phyloP scores from a whole-genome alignment of 2,888 invertebrate species.

The Protodeltote pygarga region DNA sequence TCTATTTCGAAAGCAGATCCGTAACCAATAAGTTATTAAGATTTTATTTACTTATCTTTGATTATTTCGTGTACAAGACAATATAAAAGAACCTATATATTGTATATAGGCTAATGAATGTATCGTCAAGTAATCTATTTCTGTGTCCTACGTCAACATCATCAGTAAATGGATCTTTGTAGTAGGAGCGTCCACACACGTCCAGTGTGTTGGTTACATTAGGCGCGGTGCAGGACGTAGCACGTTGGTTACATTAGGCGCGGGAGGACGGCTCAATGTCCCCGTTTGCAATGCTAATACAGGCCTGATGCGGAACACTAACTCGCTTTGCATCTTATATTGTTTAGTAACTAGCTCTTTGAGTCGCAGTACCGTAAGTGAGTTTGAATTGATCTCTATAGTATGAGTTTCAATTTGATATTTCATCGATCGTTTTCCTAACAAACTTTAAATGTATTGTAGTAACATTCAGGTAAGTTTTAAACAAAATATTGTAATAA shows the following conservation, averaged over 20 bases:
- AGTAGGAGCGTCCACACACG: constrained; percentile 17
- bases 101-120: constrained; percentile 10
- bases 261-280: constrained; percentile 24
- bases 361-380: constrained; percentile 24
- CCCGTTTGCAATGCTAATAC: constrained; percentile 54
- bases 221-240: neutral
- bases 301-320: constrained; percentile 36
- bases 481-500: too few species aligned
- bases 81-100: constrained; percentile 14
- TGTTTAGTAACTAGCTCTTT: constrained; percentile 43
- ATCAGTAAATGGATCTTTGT: constrained; percentile 4
- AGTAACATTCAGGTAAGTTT: too few species aligned
- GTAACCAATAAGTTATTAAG: too few species aligned
- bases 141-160: neutral
- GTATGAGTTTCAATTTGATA: too few species aligned
- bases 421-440: too few species aligned
- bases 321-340: constrained; percentile 53
- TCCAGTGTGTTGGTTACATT: constrained; percentile 1
- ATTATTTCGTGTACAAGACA: too few species aligned
- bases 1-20: too few species aligned
- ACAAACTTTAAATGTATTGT: too few species aligned
- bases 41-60: too few species aligned
- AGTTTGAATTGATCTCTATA: constrained; percentile 12
- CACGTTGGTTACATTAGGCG: constrained; percentile 9
- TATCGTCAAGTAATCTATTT: neutral